These are phyloP conservation scores for Drosophila ambigua DNA, from an alignment of 1,140 invertebrate species.

Conservation along the genomic window DNA sequence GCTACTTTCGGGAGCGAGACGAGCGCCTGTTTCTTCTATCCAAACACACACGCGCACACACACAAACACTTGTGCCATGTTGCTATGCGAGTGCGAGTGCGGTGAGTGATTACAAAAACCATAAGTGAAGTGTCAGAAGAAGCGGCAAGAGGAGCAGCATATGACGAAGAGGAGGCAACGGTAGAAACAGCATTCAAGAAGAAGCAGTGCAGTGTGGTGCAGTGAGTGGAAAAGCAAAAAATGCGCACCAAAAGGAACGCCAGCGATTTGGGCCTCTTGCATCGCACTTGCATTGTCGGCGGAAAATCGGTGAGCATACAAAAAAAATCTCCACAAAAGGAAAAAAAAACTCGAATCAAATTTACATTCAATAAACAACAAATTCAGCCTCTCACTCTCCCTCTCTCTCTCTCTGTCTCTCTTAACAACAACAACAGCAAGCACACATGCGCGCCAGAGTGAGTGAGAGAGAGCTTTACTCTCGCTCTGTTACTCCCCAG, in stretches of 20 bases:
- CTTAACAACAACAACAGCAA: slow-evolving; percentile 29
- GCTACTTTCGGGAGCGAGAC: no score
- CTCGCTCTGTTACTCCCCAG: slow-evolving; percentile 14
- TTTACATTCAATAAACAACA: slow-evolving; percentile 16
- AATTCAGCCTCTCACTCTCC: slow-evolving; percentile 18
- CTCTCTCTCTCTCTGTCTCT: slow-evolving; percentile 17
- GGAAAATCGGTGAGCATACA: slow-evolving; percentile 72
- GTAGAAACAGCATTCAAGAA: slow-evolving; percentile 3
- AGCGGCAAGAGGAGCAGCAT: no score
- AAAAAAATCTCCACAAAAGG: slow-evolving; percentile 1
- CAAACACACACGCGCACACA: no score
- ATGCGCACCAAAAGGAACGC: slow-evolving; percentile 76
- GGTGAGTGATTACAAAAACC: slow-evolving; percentile 3
- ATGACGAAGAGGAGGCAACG: background rate
- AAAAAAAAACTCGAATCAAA: slow-evolving; percentile 25
- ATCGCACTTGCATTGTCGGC: slow-evolving; percentile 65
- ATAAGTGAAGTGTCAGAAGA: no score
- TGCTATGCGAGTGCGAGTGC: no score
- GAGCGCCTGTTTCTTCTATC: no score
- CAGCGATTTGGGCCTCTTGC: slow-evolving; percentile 67
- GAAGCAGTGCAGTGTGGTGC: background rate
- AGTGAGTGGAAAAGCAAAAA: slow-evolving; percentile 27
- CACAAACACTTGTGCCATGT: no score
- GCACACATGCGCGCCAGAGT: slow-evolving; percentile 56
- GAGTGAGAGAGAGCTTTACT: slow-evolving; percentile 11